Percentiles rank a stretch among this genome's conserved stretches.
Conservation (phyloP, 2,113 vertebrate genomes). For the Phainopepla nitens region DNA sequence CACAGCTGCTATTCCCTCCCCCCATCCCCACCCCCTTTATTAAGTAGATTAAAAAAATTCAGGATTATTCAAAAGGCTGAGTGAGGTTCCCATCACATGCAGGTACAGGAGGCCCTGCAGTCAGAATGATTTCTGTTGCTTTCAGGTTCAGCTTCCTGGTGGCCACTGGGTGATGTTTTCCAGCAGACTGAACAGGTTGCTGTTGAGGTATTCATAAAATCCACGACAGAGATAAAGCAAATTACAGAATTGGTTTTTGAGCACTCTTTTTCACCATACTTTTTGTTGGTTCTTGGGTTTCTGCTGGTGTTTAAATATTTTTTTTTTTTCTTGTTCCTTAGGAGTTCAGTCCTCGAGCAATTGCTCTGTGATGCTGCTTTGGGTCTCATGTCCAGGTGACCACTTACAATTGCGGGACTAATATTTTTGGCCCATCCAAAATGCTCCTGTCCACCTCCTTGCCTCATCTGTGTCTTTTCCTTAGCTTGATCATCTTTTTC, state of each 20-base stretch:
- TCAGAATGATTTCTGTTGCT: neutral
- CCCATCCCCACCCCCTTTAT: neutral
- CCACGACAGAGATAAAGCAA: neutral
- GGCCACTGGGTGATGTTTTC: neutral
- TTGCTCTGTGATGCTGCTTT: neutral
- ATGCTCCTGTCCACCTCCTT: neutral
- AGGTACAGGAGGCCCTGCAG: neutral
- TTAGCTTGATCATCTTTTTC: neutral
- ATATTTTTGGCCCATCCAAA: neutral
- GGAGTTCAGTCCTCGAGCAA: neutral
- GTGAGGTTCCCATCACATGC: neutral
- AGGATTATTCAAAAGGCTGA: neutral
- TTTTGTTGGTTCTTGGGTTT: neutral
- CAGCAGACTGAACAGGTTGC: neutral
- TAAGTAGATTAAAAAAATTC: neutral
- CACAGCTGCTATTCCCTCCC: neutral
- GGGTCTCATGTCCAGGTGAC: neutral
- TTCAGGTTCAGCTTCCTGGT: neutral
- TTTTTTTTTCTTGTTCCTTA: neutral
- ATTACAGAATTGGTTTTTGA: neutral
- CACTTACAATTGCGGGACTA: neutral
- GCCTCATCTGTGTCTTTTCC: neutral
- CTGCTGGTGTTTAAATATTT: neutral
- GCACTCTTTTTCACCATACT: neutral
- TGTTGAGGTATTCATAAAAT: neutral